Base-by-base conservation (phyloP, 2,113 vertebrate genomes). In the Epinephelus cyanopodus region DNA sequence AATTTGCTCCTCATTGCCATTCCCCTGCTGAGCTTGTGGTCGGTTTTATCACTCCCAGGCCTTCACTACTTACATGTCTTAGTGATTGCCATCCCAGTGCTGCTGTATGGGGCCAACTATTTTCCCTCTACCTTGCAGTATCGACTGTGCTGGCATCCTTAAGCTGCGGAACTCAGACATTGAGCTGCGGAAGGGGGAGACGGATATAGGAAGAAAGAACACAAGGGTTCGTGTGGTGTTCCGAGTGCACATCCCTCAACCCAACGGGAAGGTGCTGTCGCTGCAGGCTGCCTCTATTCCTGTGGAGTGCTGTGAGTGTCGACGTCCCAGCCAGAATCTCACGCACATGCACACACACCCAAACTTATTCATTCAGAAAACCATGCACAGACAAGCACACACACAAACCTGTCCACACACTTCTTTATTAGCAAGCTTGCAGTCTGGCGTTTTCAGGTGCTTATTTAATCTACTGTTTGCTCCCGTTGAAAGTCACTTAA, bases 161-260 rank as follows among this genome's bases (percentile, higher is more conserved):
- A 99, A 99, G 89, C 96, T 99, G 74, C 97, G 98, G 73, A 99
- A 99, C 95, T 99, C 98, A 3, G 98, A 99, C 94, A 99, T 99
- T 71, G 98, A 99, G 94, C 97, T 99, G 85, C 97, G 98, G 68
- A 99, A 99, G 91, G 98, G 98, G 74, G 98, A 99, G 93, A 99
- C 98, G 14, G 98, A 99, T 87, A 99, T 99, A 68, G 98, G 98
- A 82, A 96, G 98, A 65, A 99, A 99, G 95, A 99, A 99, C 92
- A 99, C 98, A 37, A 95, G 98, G 71, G 98, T 99, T 66, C 96
- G 98, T 1, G 97, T 99, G 77, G 98, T 99, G 86, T 99, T 99
- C 88, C 96, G 98, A 60, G 98, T 99, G 60, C 98, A 99, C 93
- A 97, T 99, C 96, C 98, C 98, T 77, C 98, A 99, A 25, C 92